phyloP scores from a whole-genome alignment of 1,140 invertebrate genomes.

The Diuraphis noxia region DNA sequence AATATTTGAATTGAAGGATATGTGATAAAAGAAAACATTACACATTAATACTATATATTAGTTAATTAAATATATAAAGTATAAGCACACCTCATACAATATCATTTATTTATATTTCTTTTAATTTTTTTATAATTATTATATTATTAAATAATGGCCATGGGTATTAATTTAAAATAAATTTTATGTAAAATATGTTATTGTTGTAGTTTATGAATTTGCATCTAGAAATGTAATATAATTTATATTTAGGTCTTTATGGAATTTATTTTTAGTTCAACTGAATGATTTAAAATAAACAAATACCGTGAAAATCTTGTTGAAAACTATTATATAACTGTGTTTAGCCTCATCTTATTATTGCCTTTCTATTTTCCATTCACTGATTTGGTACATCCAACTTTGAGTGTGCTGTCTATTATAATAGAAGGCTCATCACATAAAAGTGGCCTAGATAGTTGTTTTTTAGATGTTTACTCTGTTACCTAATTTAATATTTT shows the following conservation, averaged over 20 bases:
- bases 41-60: too few relatives aligned
- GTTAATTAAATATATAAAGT: too few relatives aligned
- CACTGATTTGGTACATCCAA: constrained; percentile 53
- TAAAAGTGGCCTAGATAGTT: constrained; percentile 38
- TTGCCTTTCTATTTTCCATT: constrained; percentile 50
- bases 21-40: too few relatives aligned
- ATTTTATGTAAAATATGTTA: neutral
- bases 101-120: neutral
- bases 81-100: neutral
- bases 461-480: neutral
- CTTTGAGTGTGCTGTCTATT: constrained; percentile 43
- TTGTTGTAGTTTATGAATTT: neutral
- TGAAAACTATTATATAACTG: constrained; percentile 47
- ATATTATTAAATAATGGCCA: neutral
- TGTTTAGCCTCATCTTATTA: constrained; percentile 40
- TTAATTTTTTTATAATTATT: neutral
- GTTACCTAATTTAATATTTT: constrained; percentile 18
- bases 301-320: constrained; percentile 19
- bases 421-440: constrained; percentile 10
- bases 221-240: neutral
- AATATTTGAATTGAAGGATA: too few relatives aligned
- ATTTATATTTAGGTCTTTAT: neutral
- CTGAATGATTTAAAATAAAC: neutral
- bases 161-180: neutral
- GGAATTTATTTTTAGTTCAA: neutral